Conservation (phyloP, 1,140 invertebrate genomes). For the Cepaea nemoralis region DNA sequence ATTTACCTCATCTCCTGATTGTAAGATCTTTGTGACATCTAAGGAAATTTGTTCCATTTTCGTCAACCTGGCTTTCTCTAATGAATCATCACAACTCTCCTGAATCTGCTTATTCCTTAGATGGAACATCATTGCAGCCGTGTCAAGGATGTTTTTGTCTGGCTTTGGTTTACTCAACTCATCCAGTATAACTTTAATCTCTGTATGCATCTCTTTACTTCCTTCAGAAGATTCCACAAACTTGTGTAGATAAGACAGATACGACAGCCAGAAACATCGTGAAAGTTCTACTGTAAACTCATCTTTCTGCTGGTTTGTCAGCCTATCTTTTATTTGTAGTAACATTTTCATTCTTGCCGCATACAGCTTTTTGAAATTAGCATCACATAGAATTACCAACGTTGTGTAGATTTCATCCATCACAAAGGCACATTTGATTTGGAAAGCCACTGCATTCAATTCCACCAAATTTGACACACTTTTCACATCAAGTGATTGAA, state of each 20-base stretch:
- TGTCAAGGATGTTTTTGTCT: neutral
- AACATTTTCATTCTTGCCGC: neutral
- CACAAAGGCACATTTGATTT: conserved; percentile 13
- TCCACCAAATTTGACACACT: neutral
- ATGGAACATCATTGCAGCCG: neutral
- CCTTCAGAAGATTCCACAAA: neutral
- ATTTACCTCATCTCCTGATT: neutral
- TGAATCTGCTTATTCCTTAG: neutral
- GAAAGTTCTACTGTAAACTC: conserved; percentile 14
- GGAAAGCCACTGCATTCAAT: neutral
- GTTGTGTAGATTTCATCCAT: neutral
- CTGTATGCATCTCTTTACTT: no score
- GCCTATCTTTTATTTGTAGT: neutral
- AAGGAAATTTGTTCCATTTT: neutral
- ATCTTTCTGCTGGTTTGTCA: conserved; percentile 5
- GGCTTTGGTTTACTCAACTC: neutral
- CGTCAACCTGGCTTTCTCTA: neutral
- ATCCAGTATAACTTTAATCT: neutral
- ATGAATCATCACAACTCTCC: neutral
- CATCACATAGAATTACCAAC: neutral
- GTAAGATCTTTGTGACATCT: neutral
- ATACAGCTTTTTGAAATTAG: neutral
- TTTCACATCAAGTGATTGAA: neutral
- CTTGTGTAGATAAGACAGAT: neutral
- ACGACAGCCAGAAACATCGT: neutral